Evolutionary conservation across 2,888 invertebrate genomes (phyloP).

Genomic region (Calameuta filiformis): DNA sequence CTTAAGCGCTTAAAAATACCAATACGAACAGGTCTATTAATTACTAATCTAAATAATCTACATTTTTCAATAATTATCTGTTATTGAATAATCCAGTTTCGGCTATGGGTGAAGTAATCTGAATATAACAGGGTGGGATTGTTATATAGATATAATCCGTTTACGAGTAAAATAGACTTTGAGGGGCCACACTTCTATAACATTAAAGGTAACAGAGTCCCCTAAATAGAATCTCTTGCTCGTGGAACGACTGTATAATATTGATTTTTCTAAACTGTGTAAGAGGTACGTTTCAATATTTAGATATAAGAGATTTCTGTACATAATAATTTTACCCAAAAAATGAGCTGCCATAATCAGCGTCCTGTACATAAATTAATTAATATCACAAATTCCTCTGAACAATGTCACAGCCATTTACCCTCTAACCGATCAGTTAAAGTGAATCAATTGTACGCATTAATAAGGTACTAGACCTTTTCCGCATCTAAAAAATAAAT

Average conservation of each 20-base stretch:
- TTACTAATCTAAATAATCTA: not conserved
- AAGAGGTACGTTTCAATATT: not conserved
- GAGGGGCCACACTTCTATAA: too few species aligned
- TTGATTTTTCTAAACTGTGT: not conserved
- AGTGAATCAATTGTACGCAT: not conserved
- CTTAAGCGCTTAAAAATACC: too few species aligned
- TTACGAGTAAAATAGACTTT: too few species aligned
- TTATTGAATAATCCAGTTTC: not conserved
- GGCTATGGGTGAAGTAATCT: not conserved
- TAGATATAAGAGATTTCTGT: not conserved
- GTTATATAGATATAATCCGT: not conserved
- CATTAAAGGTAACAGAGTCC: too few species aligned
- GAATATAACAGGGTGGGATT: not conserved
- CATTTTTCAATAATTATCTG: too few species aligned
- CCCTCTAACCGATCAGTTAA: not conserved
- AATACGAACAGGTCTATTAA: not conserved
- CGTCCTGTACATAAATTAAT: not conserved
- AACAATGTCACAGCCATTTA: not conserved
- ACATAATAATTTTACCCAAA: not conserved
- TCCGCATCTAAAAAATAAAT: not conserved
- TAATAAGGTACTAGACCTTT: not conserved
- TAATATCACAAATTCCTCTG: not conserved
- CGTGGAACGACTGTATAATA: not conserved
- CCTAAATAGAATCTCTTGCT: too few species aligned
- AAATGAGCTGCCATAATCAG: not conserved